These are phyloP conservation scores for Chrysolina haemoptera DNA, from an alignment of 2,888 invertebrate genomes.

Conservation along the genomic window DNA sequence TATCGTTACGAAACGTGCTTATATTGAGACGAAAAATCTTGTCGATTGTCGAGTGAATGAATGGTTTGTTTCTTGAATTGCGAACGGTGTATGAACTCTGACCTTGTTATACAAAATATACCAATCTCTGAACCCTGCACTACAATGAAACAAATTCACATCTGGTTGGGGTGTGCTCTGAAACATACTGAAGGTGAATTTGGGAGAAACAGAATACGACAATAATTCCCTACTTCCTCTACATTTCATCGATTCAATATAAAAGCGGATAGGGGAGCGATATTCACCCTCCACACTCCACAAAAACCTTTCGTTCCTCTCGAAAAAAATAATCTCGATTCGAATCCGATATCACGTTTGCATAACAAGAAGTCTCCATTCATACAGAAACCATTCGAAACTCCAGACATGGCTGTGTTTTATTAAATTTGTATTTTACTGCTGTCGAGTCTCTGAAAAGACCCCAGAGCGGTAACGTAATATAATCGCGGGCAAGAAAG, in stretches of 20 bases:
- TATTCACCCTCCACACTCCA: not conserved
- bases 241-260: not conserved
- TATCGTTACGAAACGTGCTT: too few species aligned
- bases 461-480: not conserved
- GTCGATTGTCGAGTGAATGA: too few species aligned
- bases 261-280: not conserved
- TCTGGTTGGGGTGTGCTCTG: too few species aligned
- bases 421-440: conserved; percentile 12
- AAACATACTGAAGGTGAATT: not conserved
- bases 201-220: not conserved
- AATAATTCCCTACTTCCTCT: not conserved
- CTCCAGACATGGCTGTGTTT: not conserved
- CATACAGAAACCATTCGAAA: not conserved
- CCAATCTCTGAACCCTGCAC: too few species aligned
- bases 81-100: too few species aligned
- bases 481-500: not conserved
- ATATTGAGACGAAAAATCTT: too few species aligned
- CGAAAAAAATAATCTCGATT: not conserved
- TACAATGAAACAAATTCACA: not conserved
- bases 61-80: too few species aligned
- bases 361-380: conserved; percentile 8
- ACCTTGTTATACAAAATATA: too few species aligned
- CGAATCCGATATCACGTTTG: conserved; percentile 5
- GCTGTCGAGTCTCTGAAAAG: not conserved
- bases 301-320: not conserved